A percentile compares a stretch with the other conserved stretches of the same genome.
These are phyloP conservation scores for Siniperca knerii DNA, from an alignment of 2,113 vertebrate genomes.

Conservation along the genomic window DNA sequence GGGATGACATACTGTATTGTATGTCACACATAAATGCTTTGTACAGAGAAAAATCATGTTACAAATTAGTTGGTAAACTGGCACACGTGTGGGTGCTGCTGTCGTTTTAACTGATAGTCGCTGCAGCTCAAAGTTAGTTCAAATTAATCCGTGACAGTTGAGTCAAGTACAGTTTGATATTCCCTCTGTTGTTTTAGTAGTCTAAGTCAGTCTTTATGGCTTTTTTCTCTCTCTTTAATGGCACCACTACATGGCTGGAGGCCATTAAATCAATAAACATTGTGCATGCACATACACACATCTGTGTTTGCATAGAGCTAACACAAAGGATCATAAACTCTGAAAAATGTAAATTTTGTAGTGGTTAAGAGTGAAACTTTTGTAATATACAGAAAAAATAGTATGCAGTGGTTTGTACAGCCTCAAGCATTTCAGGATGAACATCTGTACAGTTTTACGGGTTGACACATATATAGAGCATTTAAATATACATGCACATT, in stretches of 20 bases:
- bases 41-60: constrained; percentile 54
- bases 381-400: constrained; percentile 39
- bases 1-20: constrained; percentile 19
- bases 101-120: constrained; percentile 8
- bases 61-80: constrained; percentile 25
- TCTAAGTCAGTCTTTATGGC: constrained; percentile 61
- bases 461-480: constrained; percentile 1
- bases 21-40: constrained; percentile 53
- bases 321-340: constrained; percentile 43
- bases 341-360: constrained; percentile 26
- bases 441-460: constrained; percentile 49
- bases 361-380: constrained; percentile 58
- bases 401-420: constrained; percentile 42
- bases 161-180: not conserved
- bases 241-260: constrained; percentile 37
- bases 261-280: constrained; percentile 43
- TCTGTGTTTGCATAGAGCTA: constrained; percentile 62
- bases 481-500: constrained; percentile 49
- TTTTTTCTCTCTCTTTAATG: constrained; percentile 39
- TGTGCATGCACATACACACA: constrained; percentile 28
- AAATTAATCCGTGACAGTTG: constrained; percentile 25
- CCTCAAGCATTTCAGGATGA: constrained; percentile 74
- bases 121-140: constrained; percentile 29
- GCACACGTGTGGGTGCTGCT: constrained; percentile 28
- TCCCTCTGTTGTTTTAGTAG: constrained; percentile 41